These are phyloP conservation scores for Thecophora atra DNA, from an alignment of 2,888 invertebrate species.

Conservation along the genomic window DNA sequence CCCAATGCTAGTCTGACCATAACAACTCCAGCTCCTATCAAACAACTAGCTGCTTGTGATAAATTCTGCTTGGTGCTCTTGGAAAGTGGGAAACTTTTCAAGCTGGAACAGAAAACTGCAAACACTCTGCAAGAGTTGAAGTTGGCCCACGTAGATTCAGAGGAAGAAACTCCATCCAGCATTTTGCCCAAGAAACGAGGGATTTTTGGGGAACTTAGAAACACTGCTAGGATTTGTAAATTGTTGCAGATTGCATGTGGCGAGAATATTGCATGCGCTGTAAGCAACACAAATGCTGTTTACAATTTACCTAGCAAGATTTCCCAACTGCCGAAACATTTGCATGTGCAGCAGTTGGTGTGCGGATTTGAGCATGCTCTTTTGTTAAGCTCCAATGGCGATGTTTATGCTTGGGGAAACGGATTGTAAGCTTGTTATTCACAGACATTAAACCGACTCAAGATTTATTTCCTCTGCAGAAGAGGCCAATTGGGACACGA, in stretches of 20 bases:
- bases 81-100: conserved; percentile 55
- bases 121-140: conserved; percentile 47
- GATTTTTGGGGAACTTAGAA: conserved; percentile 50
- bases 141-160: conserved; percentile 40
- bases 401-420: conserved; percentile 83
- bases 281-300: conserved; percentile 68
- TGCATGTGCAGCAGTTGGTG: conserved; percentile 72
- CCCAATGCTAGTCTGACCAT: conserved; percentile 45
- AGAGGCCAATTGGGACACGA: conserved; percentile 89
- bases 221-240: conserved; percentile 37
- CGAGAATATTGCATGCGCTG: conserved; percentile 66
- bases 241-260: conserved; percentile 67
- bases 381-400: conserved; percentile 75
- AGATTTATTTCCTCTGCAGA: conserved; percentile 67
- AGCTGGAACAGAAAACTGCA: conserved; percentile 45
- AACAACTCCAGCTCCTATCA: conserved; percentile 48
- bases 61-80: conserved; percentile 56
- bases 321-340: conserved; percentile 67
- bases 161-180: neutral
- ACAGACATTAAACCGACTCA: neutral
- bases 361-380: conserved; percentile 87
- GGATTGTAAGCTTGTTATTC: conserved; percentile 74
- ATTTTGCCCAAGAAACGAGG: conserved; percentile 49
- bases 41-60: conserved; percentile 53
- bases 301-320: conserved; percentile 73